Percentiles rank a stretch among this genome's conserved stretches.
Conservation (phyloP, 1,140 invertebrate species). For the Drosophila bocki region DNA sequence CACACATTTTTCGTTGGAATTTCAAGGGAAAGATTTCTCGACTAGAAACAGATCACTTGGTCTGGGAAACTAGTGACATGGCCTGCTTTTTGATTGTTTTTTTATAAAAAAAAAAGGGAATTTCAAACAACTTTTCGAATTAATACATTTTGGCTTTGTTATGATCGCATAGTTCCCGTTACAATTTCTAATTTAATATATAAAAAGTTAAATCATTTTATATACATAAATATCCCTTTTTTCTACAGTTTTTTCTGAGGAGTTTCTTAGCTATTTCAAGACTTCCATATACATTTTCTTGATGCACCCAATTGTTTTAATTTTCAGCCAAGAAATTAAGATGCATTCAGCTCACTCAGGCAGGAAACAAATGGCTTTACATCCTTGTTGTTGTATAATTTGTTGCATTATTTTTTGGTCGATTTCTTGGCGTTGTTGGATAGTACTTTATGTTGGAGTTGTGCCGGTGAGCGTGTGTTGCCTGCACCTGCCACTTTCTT, state of each 20-base stretch:
- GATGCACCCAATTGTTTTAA: slow-evolving; percentile 2
- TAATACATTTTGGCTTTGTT: too few species aligned
- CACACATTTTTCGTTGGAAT: neutral
- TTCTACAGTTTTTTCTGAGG: neutral
- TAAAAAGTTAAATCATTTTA: too few species aligned
- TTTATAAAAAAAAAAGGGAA: too few species aligned
- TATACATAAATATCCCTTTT: too few species aligned
- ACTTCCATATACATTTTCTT: neutral
- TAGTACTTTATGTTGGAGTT: slow-evolving; percentile 13
- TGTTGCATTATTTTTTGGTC: slow-evolving; percentile 15
- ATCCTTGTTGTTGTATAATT: slow-evolving; percentile 11
- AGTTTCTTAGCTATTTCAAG: neutral
- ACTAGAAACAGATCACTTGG: neutral
- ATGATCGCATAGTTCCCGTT: too few species aligned
- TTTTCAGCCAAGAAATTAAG: slow-evolving; percentile 14
- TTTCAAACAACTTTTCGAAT: too few species aligned
- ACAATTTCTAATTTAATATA: too few species aligned
- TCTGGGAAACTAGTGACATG: neutral
- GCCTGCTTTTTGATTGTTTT: too few species aligned
- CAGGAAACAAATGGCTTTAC: slow-evolving; percentile 18
- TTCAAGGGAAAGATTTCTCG: neutral
- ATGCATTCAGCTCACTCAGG: neutral
- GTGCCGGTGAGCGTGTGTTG: slow-evolving; percentile 26
- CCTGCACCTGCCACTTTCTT: slow-evolving; percentile 45
- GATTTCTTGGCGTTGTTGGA: slow-evolving; percentile 1